Evolutionary conservation across 2,797 vertebrate species (phyloP).

Genomic region (Platyrinchus mystaceus): DNA sequence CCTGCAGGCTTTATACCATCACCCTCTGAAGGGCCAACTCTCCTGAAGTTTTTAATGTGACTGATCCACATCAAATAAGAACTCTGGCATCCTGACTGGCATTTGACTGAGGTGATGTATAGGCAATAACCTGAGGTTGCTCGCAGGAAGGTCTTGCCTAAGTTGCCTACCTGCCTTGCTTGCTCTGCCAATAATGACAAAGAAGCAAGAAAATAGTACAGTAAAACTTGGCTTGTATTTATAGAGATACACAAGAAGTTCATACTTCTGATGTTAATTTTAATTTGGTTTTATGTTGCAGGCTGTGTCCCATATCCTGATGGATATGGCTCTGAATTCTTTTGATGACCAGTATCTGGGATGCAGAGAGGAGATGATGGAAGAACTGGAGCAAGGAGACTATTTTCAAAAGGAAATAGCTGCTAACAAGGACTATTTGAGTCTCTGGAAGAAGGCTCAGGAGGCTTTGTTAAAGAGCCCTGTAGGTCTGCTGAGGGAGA

Average conservation of each 20-base stretch:
- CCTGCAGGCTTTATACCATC: neutral
- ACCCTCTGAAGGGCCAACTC: neutral
- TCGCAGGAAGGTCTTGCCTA: neutral
- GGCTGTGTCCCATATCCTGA: neutral
- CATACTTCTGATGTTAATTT: neutral
- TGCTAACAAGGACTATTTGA: conserved; percentile 1
- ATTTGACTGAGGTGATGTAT: neutral
- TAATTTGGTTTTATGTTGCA: neutral
- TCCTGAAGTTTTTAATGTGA: neutral
- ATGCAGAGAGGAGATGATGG: conserved; percentile 52
- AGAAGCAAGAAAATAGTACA: neutral
- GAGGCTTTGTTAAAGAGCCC: neutral
- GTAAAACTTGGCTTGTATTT: neutral
- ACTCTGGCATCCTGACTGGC: neutral
- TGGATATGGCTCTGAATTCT: conserved; percentile 57
- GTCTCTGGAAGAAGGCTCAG: conserved; percentile 47
- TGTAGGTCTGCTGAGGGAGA: conserved; percentile 23
- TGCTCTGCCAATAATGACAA: neutral
- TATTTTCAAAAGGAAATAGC: conserved; percentile 63
- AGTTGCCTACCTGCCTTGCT: neutral
- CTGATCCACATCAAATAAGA: neutral
- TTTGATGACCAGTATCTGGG: conserved; percentile 75
- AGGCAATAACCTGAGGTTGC: neutral
- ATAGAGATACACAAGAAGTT: neutral
- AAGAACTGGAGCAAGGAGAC: conserved; percentile 27